phyloP scores from a whole-genome alignment of 2,888 invertebrate species.

The Tinea trinotella region DNA sequence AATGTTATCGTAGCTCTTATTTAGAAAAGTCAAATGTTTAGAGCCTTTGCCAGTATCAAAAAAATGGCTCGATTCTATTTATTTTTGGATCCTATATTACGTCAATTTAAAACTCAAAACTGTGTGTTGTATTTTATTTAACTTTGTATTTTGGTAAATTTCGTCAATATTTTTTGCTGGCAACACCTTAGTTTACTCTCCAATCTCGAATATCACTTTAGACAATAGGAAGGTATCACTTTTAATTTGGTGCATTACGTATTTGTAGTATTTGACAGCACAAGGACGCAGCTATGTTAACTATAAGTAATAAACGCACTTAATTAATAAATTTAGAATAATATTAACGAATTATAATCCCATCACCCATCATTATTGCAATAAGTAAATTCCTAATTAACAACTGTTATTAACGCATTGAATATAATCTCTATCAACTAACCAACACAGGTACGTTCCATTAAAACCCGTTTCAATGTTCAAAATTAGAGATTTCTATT shows the following conservation, averaged over 20 bases:
- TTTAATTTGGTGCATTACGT: not conserved
- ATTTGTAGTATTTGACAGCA: not conserved
- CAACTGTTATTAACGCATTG: not conserved
- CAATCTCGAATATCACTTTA: no score
- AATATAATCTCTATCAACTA: not conserved
- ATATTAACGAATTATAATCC: not conserved
- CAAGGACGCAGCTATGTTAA: not conserved
- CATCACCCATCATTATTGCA: conserved; percentile 5
- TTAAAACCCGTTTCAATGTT: not conserved
- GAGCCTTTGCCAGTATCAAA: no score
- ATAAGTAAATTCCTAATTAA: not conserved
- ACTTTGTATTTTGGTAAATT: no score
- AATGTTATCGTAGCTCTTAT: no score
- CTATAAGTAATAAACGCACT: not conserved
- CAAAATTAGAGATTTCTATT: not conserved
- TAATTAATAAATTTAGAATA: conserved; percentile 4
- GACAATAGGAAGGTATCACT: no score
- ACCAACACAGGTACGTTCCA: not conserved
- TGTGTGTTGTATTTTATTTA: no score
- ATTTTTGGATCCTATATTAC: no score
- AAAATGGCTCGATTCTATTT: no score
- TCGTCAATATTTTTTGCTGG: no score
- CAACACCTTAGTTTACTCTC: no score
- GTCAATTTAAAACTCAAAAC: no score
- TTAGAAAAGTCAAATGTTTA: no score